Base-by-base conservation (phyloP, 2,113 vertebrate genomes). In the Gasterosteus nipponicus region DNA sequence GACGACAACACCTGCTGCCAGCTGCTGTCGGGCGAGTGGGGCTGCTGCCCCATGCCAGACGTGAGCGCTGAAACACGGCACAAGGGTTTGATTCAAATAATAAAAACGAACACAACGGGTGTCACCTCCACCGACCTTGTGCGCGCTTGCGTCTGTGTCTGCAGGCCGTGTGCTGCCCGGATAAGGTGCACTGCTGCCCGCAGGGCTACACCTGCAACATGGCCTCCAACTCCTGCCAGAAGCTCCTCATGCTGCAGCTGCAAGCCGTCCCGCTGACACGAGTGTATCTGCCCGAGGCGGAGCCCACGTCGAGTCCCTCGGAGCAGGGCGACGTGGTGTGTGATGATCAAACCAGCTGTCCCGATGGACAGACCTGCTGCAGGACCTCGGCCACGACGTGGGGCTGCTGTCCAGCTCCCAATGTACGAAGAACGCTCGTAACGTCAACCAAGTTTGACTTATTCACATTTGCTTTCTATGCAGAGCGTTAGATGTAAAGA, bases 161-260 rank as follows among this genome's bases (percentile, higher is more conserved):
- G 42, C 82, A 94, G 94, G 93, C 90, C 2, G 83, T 87, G 54
- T 91, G 95, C 89, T 96, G 95, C 58, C 6, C 15, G 0, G 94
- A 95, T 49, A 79, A 81, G 53, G 16, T 88, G 78, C 93, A 95
- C 85, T 96, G 95, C 85, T 96, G 95, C 49, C 95, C 94, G 0
- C 69, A 81, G 14, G 95, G 93, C 73, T 95, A 92, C 86, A 82
- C 16, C 1, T 96, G 96, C 0, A 62, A 86, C 59, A 0, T 64
- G 0, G 12, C 15, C 31, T 83, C 80, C 0, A 88, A 14, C 54
- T 58, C 89, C 49, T 94, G 86, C 69, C 75, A 86, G 74, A 92
- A 85, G 73, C 11, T 72, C 31, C 59, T 77, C 72, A 15, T 63
- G 78, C 66, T 87, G 42, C 70, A 86, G 70, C 12, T 88, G 71